Percentiles rank a stretch among this genome's conserved stretches.
Evolutionary conservation across 2,888 invertebrate species (phyloP).

Genomic region (Molorchus minor): DNA sequence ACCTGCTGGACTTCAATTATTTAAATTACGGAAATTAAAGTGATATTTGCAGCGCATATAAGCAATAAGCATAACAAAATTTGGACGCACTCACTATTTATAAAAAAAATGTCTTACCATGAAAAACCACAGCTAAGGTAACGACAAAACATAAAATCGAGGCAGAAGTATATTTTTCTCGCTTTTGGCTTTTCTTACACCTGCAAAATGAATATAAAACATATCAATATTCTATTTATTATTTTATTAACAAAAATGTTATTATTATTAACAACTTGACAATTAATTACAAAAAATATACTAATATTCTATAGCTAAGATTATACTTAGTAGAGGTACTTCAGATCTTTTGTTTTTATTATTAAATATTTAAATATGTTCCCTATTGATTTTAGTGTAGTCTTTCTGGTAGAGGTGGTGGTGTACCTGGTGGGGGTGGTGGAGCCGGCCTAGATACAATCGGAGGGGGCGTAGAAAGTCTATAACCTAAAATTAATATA

Average conservation of each 20-base stretch:
- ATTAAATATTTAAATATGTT: background rate
- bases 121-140: conserved; percentile 11
- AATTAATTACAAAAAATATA: too few relatives aligned
- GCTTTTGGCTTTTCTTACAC: conserved; percentile 31
- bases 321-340: too few relatives aligned
- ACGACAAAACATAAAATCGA: conserved; percentile 18
- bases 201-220: conserved; percentile 27
- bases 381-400: conserved; percentile 13
- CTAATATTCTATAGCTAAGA: background rate
- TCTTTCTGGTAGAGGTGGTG: conserved; percentile 37
- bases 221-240: background rate
- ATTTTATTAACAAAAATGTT: too few relatives aligned
- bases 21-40: too few relatives aligned
- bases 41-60: too few relatives aligned
- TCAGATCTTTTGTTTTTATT: too few relatives aligned
- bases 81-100: background rate
- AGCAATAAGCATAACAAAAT: too few relatives aligned
- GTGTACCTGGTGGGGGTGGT: conserved; percentile 48
- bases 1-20: too few relatives aligned
- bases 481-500: conserved; percentile 39
- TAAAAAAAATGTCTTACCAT: conserved; percentile 6
- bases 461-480: conserved; percentile 44
- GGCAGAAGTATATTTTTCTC: conserved; percentile 32
- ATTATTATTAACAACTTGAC: too few relatives aligned
- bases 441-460: conserved; percentile 44